Evolutionary conservation across 2,113 vertebrate species (phyloP).

Genomic region (Puma concolor): DNA sequence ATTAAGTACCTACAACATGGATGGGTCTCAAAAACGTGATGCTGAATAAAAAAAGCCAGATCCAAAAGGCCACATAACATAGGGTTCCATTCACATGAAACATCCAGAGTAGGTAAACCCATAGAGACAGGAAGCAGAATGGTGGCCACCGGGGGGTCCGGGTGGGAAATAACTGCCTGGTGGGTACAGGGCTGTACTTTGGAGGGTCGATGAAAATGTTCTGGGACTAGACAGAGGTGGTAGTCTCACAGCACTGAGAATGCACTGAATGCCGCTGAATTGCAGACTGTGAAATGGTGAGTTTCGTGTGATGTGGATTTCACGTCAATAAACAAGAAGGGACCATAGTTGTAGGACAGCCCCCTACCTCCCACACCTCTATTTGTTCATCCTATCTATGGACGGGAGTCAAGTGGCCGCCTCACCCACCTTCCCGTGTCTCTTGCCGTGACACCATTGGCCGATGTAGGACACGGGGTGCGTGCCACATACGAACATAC

Average conservation of each 20-base stretch:
- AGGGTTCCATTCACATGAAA: neutral
- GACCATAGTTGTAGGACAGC: neutral
- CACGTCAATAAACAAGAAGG: neutral
- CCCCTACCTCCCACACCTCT: neutral
- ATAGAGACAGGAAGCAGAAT: neutral
- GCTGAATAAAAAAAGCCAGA: neutral
- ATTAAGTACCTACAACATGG: neutral
- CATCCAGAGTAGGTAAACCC: neutral
- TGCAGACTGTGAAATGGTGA: too few species aligned
- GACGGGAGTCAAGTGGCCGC: accelerated
- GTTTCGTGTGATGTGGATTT: neutral
- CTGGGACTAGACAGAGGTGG: accelerated
- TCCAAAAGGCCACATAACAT: neutral
- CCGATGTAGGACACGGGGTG: constrained; percentile 88
- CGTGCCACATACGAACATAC: constrained; percentile 86
- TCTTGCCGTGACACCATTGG: constrained; percentile 90
- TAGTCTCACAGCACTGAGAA: neutral
- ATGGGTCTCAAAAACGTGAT: neutral
- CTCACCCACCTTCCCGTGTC: constrained; percentile 91
- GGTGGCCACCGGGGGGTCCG: accelerated
- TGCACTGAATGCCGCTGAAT: too few species aligned
- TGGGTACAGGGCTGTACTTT: neutral
- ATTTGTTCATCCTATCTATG: accelerated
- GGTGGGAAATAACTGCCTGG: neutral
- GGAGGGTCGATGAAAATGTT: neutral